These are phyloP conservation scores for Piezodorus guildinii DNA, from an alignment of 1,140 invertebrate genomes.

Conservation along the genomic window DNA sequence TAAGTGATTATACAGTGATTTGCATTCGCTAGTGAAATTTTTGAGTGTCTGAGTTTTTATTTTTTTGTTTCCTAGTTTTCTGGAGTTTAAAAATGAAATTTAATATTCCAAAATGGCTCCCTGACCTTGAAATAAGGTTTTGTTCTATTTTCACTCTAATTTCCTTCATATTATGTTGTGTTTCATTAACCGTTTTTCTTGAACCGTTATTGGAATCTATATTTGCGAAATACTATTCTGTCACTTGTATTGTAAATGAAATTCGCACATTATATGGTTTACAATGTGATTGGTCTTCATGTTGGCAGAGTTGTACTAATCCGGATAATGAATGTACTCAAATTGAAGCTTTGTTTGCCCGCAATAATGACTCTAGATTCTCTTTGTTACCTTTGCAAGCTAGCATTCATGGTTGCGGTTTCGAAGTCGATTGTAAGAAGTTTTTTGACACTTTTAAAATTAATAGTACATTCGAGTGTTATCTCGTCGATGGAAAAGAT, in stretches of 20 bases:
- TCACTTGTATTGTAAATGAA: background rate
- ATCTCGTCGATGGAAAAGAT: background rate
- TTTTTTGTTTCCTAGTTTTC: background rate
- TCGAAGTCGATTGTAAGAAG: slow-evolving; percentile 31
- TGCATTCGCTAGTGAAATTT: too few relatives aligned
- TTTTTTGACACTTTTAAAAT: slow-evolving; percentile 26
- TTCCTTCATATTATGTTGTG: slow-evolving; percentile 4
- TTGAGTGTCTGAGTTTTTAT: too few relatives aligned
- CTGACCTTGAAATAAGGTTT: background rate
- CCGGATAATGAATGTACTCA: slow-evolving; percentile 32
- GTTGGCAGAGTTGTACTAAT: slow-evolving; percentile 32
- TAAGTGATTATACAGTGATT: too few relatives aligned
- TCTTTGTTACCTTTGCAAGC: slow-evolving; percentile 28
- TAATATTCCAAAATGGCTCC: background rate
- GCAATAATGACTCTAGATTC: background rate
- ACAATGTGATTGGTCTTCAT: slow-evolving; percentile 34
- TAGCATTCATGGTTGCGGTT: slow-evolving; percentile 33
- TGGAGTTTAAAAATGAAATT: background rate
- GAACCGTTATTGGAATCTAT: background rate
- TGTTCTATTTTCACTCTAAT: slow-evolving; percentile 5
- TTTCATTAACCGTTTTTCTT: background rate
- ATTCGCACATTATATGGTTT: slow-evolving; percentile 23
- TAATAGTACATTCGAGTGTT: slow-evolving; percentile 10
- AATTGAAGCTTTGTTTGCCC: slow-evolving; percentile 27
- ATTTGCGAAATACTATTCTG: background rate